These are phyloP conservation scores for Halcyon leucocephala DNA, from an alignment of 2,797 vertebrate genomes.

Conservation along the genomic window DNA sequence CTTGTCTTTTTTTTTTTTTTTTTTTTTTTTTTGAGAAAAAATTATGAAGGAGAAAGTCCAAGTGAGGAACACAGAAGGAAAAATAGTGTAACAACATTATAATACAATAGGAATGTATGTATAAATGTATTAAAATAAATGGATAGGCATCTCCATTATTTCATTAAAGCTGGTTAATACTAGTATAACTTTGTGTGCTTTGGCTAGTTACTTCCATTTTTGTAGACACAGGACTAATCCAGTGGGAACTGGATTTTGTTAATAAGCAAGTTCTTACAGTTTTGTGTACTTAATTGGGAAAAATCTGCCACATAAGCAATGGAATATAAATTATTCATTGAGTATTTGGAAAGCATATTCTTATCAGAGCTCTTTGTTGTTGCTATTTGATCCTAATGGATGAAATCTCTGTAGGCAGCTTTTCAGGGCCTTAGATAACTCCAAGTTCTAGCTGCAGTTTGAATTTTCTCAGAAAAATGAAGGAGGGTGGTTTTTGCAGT, in stretches of 20 bases:
- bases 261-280: slow-evolving; percentile 15
- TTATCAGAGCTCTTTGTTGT: not conserved
- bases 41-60: not conserved
- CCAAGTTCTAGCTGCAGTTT: not conserved
- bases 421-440: not conserved
- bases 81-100: not conserved
- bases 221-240: not conserved
- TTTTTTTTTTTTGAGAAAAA: not conserved
- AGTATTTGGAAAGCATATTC: not conserved
- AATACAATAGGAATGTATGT: not conserved
- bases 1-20: no score
- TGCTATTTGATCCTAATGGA: not conserved
- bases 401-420: not conserved
- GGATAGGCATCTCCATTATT: not conserved
- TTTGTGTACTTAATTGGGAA: slow-evolving; percentile 48
- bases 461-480: not conserved
- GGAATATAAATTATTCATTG: slow-evolving; percentile 6
- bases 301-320: not conserved
- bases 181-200: not conserved
- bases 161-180: slow-evolving; percentile 30
- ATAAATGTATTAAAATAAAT: not conserved
- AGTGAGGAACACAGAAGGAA: not conserved
- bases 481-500: not conserved
- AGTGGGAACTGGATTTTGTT: not conserved
- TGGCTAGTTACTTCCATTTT: not conserved